Percentiles rank a stretch among this genome's conserved stretches.
Evolutionary conservation across 35 echinoderm and acorn worm genomes (phyloP).

Genomic region (Acanthaster planci): DNA sequence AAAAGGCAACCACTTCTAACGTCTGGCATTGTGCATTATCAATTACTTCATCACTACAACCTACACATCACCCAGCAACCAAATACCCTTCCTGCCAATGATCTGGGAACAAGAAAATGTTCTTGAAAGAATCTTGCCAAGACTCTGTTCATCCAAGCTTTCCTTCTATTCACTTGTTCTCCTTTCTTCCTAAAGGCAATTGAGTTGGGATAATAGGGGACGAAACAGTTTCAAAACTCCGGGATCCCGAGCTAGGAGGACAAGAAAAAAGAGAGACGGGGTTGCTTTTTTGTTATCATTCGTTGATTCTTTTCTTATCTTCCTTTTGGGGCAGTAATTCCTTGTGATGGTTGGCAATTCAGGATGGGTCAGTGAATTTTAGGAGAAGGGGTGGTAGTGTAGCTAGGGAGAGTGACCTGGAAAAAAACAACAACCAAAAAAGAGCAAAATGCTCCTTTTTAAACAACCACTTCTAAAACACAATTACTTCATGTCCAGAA

Average conservation of each 20-base stretch:
- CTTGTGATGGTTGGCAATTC: constrained; percentile 25
- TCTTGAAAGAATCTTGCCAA: background rate
- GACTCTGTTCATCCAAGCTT: background rate
- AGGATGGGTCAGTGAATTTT: background rate
- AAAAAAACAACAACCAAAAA: too few relatives aligned
- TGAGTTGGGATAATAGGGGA: constrained; percentile 2
- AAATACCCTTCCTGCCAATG: too few relatives aligned
- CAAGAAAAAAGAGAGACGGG: background rate
- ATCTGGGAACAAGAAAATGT: background rate
- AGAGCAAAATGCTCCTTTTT: too few relatives aligned
- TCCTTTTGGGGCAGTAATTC: constrained; percentile 1
- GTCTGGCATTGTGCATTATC: too few relatives aligned
- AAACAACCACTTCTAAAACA: too few relatives aligned
- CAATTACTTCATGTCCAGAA: too few relatives aligned
- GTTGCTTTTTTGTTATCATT: background rate
- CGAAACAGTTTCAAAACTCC: constrained; percentile 26
- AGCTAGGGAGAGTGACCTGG: background rate
- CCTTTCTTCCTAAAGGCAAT: constrained; percentile 3
- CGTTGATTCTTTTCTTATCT: constrained; percentile 22
- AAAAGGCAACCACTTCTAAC: too few relatives aligned
- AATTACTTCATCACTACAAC: too few relatives aligned
- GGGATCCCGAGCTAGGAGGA: background rate
- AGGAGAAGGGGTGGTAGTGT: background rate
- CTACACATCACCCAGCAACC: too few relatives aligned
- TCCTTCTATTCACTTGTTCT: background rate